A percentile compares a stretch with the other conserved stretches of the same genome.
Evolutionary conservation across 2,113 vertebrate genomes (phyloP).

Genomic region (Scomber scombrus): DNA sequence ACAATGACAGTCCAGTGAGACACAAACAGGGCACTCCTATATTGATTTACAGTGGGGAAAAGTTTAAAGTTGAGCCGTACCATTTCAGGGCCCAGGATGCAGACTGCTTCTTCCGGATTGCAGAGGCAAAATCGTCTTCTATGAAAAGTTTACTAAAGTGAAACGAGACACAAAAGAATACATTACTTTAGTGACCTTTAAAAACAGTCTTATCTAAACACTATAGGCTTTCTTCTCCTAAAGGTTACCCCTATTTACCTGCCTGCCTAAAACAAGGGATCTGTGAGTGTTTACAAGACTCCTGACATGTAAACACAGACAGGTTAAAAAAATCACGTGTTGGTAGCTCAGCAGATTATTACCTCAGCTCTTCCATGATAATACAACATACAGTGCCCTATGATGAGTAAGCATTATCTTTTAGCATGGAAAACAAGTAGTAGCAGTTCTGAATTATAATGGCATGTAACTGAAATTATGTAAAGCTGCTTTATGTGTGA

Average conservation of each 20-base stretch:
- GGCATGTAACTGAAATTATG: not conserved
- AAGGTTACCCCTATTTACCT: not conserved
- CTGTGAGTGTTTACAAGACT: no score
- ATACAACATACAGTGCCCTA: no score
- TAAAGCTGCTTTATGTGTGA: not conserved
- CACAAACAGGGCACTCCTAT: not conserved
- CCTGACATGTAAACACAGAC: no score
- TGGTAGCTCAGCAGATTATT: no score
- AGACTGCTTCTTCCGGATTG: conserved; percentile 94
- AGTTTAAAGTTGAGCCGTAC: conserved; percentile 74
- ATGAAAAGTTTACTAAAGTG: conserved; percentile 90
- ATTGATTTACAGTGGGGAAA: not conserved
- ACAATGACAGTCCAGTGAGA: not conserved
- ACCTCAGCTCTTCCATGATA: no score
- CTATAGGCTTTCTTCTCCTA: not conserved
- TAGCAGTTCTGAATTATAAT: not conserved
- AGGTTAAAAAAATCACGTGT: no score
- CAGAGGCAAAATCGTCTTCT: conserved; percentile 93
- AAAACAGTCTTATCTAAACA: not conserved
- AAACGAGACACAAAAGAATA: conserved; percentile 13
- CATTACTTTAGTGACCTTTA: not conserved
- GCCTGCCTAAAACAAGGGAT: not conserved
- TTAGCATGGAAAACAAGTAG: no score
- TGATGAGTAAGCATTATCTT: no score
- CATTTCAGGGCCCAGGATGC: conserved; percentile 97